phyloP scores from a whole-genome alignment of 2,888 invertebrate species.

The Brachynemurus nebulosus region DNA sequence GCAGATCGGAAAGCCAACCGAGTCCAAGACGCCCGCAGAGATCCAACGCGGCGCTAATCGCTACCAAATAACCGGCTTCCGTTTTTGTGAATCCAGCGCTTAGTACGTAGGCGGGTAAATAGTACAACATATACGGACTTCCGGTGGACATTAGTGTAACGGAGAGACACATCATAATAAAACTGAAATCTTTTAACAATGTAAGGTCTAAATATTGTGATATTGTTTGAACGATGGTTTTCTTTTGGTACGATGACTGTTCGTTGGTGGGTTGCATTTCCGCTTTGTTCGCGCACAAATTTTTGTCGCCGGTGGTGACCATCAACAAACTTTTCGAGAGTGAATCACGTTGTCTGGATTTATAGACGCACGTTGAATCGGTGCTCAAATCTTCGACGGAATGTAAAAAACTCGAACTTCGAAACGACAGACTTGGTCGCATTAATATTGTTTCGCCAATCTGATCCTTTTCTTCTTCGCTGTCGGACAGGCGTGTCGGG shows the following conservation, averaged over 20 bases:
- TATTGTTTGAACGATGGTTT: conserved; percentile 27
- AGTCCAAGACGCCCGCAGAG: conserved; percentile 55
- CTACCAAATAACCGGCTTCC: conserved; percentile 52
- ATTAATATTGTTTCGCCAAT: conserved; percentile 38
- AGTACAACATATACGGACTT: conserved; percentile 61
- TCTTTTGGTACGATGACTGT: conserved; percentile 19
- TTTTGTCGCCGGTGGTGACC: conserved; percentile 26
- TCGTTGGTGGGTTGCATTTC: conserved; percentile 25
- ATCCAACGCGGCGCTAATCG: conserved; percentile 59
- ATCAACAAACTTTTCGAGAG: conserved; percentile 35
- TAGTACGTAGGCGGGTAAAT: conserved; percentile 59
- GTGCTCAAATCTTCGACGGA: conserved; percentile 63
- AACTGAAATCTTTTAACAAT: conserved; percentile 49
- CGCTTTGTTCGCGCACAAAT: conserved; percentile 14
- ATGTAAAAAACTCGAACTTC: conserved; percentile 56
- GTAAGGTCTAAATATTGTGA: conserved; percentile 50
- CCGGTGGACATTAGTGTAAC: conserved; percentile 65
- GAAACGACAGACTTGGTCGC: conserved; percentile 45
- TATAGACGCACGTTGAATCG: conserved; percentile 62
- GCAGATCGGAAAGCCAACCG: conserved; percentile 59
- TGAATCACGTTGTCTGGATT: conserved; percentile 31
- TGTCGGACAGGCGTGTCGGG: conserved; percentile 25
- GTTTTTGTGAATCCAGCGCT: conserved; percentile 46
- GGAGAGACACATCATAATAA: conserved; percentile 55
- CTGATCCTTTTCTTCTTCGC: conserved; percentile 41